Evolutionary conservation across 2,888 invertebrate species (phyloP), one percentile per base, ranked within the genome.

Genomic region (Nasonovia ribisnigri): DNA sequence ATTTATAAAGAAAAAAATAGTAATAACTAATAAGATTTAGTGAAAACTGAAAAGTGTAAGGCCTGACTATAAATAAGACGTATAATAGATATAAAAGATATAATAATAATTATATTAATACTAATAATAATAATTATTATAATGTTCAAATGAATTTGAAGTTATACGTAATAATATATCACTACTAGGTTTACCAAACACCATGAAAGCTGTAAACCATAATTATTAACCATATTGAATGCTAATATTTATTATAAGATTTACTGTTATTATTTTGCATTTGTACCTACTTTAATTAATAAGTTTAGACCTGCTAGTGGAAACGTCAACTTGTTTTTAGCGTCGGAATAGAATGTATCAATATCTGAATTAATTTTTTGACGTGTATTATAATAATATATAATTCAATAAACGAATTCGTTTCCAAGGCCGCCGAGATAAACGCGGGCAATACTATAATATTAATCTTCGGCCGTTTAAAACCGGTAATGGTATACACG

Each of bases 371-470:
- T 20, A n/a, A 1, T 26, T 77, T 67, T 77, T n/a, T 77, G 20
- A 42, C 36, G 8, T 77, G 20, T 36, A 36, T 77, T 42, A 36
- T 54, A 54, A 20, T 77, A 77, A 20, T 77, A n/a, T 60, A 84
- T 84, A 91, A 42, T 84, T 54, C 42, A 43, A 54, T n/a, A 57
- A 57, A 91, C 42, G 42, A 91, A 57, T 91, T 91, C n/a, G 84
- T n/a, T 84, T 91, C 43, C 91, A 91, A 84, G 91, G 91, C 60
- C 84, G 57, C 29, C n/a, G 77, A 36, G 77, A 77, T 43, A 60
- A 67, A 86, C 16, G 60, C 29, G 60, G 36, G 36, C 57, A 46
- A 48, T 60, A 46, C 77, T 46, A 57, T 57, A 88, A 67, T 60
- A 88, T 90, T 60, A 51, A 42, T 51, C 91, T 51, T 46, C 26